phyloP scores from a whole-genome alignment of 2,888 invertebrate genomes.

The Teleiodes luculella region DNA sequence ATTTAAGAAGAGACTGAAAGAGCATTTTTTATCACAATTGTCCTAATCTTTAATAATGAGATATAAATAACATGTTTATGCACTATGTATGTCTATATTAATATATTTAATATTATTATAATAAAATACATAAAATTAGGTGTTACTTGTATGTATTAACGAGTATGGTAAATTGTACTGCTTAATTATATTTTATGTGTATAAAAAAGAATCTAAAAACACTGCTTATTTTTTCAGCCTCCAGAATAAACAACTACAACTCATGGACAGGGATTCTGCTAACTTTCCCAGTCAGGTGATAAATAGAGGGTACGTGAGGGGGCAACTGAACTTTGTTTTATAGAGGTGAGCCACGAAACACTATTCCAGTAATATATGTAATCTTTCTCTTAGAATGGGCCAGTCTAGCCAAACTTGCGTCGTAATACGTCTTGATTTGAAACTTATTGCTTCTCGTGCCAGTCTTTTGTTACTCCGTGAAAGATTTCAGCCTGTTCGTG shows the following conservation, averaged over 20 bases:
- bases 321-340: constrained; percentile 31
- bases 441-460: constrained; percentile 7
- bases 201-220: too few species aligned
- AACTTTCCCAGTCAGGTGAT: not conserved
- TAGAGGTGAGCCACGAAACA: constrained; percentile 23
- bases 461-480: not conserved
- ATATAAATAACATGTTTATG: too few species aligned
- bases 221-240: not conserved
- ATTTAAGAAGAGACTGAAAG: too few species aligned
- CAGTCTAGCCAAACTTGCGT: not conserved
- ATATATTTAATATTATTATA: too few species aligned
- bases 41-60: too few species aligned
- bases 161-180: too few species aligned
- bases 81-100: too few species aligned
- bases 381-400: constrained; percentile 25
- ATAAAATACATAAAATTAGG: too few species aligned
- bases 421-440: constrained; percentile 11
- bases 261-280: not conserved
- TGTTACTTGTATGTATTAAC: too few species aligned
- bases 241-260: not conserved
- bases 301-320: constrained; percentile 9
- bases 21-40: too few species aligned
- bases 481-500: not conserved
- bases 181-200: too few species aligned
- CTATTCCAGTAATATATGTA: constrained; percentile 28